Evolutionary conservation across 2,797 vertebrate species (phyloP), one percentile per base, ranked within the genome.

Genomic region (Platyrinchus mystaceus): DNA sequence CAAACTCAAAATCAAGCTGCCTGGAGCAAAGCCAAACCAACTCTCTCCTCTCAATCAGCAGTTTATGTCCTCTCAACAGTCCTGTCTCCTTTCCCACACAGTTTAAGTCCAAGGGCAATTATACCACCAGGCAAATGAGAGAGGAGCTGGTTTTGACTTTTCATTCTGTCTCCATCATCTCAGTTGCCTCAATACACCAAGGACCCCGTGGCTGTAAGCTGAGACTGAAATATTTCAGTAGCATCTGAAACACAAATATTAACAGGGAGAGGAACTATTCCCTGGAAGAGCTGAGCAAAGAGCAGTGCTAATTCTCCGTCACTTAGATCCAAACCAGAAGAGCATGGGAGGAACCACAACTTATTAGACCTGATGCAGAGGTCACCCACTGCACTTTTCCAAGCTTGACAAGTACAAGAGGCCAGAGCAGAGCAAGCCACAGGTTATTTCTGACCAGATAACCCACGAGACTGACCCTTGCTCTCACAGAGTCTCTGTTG

Each of bases 181-280:
- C 50, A 49, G 41, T 52, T 84, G 41, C 27, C 81, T 90, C 30
- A 56, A 77, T 27, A 78, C 60, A 68, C 37, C 6, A 14, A 59
- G 68, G 63, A 62, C 30, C 27, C 63, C 19, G 24, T 2, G 34
- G 26, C 76, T 77, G 26, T 43, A 70, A 63, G 43, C 66, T 46
- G 82, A 83, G 68, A 34, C 67, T 70, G 49, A 84, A 92, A 70
- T 81, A 94, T 66, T 94, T 86, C 50, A 91, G 75, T 46, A n/a
- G 78, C 67, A 77, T 39, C 46, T 85, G 84, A 88, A 90, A 79
- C 39, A 75, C 69, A 64, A 80, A 68, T 44, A 85, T 44, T 24
- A 84, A 24, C 44, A 56, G 60, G 21, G 56, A 94, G 56, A 62
- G 46, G n/a, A 90, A 14, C 36, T 34, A 20, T 22, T 58, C 37